Evolutionary conservation across 1,140 invertebrate genomes (phyloP), one percentile per base, ranked within the genome.

Genomic region (Zaprionus ornatus): DNA sequence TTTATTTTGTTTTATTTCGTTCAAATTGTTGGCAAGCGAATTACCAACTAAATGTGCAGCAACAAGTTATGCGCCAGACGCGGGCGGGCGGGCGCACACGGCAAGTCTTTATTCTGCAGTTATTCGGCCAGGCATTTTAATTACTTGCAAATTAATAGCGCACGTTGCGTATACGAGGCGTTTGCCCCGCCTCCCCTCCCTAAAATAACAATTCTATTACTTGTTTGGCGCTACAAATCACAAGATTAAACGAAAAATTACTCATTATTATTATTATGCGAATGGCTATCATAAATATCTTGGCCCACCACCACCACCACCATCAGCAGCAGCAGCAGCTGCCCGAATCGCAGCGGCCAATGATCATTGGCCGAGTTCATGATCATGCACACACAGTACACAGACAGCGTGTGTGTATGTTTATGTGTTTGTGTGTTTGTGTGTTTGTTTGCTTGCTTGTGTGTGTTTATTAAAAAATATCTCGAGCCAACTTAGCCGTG

Each of bases 81-180:
- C n/a, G n/a, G n/a, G n/a, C n/a, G n/a, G n/a, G n/a, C n/a, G n/a
- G n/a, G n/a, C n/a, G 37, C 48, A 17, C 42, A 27, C 19, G 15
- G 29, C 29, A 19, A n/a, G 50, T 66, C 67, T 77, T 83, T 74
- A 63, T 68, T 74, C 66, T 80, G 73, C 66, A 78, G 70, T 80
- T 80, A 73, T 75, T 83, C 56, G 54, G 60, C 15, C 21, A 69
- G 77, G 77, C 77, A 87, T 83, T 88, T 88, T 88, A 87, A 87
- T 87, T 80, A 83, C 83, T 83, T 88, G 77, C 63, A 80, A 87
- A 87, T 87, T 82, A 85, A 86, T 86, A 72, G 75, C 74, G 59
- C 69, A 73, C 69, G 68, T 79, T 83, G 77, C 81, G 77, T 74
- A 83, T 83, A 83, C 80, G 77, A 71, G 73, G 37, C 73, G 61